Percentiles rank a stretch among this genome's conserved stretches.
phyloP scores from a whole-genome alignment of 2,113 vertebrate species.

The Phalacrocorax pelagicus region DNA sequence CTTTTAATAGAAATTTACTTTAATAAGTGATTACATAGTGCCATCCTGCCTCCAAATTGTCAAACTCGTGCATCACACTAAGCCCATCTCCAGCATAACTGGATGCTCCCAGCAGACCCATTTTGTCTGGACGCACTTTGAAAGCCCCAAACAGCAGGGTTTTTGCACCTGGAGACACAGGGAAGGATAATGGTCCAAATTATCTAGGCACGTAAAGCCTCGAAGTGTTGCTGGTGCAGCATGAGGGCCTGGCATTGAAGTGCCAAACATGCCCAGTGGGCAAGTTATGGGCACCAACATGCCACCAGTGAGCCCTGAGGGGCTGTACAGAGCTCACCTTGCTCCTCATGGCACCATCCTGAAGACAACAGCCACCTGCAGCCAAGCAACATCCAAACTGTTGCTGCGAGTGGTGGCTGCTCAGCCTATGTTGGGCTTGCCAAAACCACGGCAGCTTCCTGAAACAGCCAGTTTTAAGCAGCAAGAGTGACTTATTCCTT shows the following conservation, averaged over 20 bases:
- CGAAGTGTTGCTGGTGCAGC: not conserved
- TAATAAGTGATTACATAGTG: not conserved
- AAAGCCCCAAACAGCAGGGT: not conserved
- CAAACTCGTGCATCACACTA: rapidly evolving
- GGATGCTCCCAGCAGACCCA: not conserved
- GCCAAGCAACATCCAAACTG: rapidly evolving
- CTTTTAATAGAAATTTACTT: not conserved
- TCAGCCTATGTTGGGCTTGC: not conserved
- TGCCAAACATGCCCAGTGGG: not conserved
- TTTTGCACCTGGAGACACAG: not conserved
- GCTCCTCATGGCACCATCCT: not conserved
- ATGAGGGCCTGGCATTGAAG: not conserved
- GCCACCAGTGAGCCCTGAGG: not conserved
- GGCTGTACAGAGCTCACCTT: not conserved
- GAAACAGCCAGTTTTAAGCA: not conserved
- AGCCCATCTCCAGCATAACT: not conserved
- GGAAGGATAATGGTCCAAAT: not conserved
- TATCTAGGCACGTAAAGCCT: not conserved
- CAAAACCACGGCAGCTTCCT: not conserved
- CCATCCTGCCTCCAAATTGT: not conserved
- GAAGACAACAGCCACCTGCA: not conserved
- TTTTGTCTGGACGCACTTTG: not conserved
- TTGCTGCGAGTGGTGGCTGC: rapidly evolving
- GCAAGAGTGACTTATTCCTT: not conserved
- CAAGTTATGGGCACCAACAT: not conserved